Conservation (phyloP, 2,888 invertebrate species). For the Watsonalla binaria region DNA sequence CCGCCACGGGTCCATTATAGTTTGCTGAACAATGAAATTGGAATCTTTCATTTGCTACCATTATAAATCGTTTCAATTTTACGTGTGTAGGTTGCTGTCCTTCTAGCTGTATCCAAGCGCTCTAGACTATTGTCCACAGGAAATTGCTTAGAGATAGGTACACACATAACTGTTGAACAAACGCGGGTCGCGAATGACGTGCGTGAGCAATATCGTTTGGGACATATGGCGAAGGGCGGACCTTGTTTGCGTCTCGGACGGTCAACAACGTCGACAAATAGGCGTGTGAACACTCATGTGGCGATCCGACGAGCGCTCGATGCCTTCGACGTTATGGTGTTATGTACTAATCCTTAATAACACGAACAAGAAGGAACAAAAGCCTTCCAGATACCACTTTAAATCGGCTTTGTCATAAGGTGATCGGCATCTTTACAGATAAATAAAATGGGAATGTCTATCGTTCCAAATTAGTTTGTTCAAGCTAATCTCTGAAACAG, state of each 20-base stretch:
- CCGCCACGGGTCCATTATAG: no score
- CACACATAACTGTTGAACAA: conserved; percentile 43
- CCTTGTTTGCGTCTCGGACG: conserved; percentile 47
- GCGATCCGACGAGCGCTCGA: conserved; percentile 15
- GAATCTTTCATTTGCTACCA: no score
- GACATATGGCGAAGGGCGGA: conserved; percentile 48
- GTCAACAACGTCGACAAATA: conserved; percentile 60
- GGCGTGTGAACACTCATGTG: conserved; percentile 55
- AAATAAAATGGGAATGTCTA: no score
- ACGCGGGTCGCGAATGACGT: conserved; percentile 47
- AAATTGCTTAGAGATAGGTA: conserved; percentile 33
- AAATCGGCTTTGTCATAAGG: no score
- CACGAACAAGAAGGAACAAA: no score
- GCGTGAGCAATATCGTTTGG: conserved; percentile 57
- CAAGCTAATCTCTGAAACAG: no score
- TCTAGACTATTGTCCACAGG: conserved; percentile 18
- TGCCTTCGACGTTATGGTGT: conserved; percentile 33
- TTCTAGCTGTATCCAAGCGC: neutral
- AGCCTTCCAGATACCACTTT: conserved; percentile 3
- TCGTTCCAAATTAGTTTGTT: no score
- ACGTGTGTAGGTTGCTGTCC: neutral
- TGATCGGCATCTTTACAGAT: no score
- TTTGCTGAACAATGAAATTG: no score
- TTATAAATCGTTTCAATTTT: no score
- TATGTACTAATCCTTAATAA: conserved; percentile 41